These are phyloP conservation scores for Pteronura brasiliensis DNA, from an alignment of 2,113 vertebrate species.

Conservation along the genomic window DNA sequence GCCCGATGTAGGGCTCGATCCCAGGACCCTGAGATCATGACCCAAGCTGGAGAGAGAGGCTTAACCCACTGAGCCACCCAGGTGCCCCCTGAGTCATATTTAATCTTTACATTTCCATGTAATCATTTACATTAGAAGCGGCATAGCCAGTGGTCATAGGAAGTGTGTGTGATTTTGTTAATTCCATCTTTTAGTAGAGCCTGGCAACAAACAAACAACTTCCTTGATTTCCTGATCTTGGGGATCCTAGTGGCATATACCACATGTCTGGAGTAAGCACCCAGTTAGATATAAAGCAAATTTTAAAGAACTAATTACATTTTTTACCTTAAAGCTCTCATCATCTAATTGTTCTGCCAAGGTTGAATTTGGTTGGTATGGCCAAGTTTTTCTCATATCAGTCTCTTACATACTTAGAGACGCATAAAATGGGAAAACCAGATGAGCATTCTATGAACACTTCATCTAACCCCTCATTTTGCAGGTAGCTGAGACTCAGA, in stretches of 20 bases:
- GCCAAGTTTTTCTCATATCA: not conserved
- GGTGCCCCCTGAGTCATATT: not conserved
- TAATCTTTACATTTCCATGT: not conserved
- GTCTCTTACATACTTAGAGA: not conserved
- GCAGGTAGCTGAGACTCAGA: not conserved
- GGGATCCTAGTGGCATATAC: not conserved
- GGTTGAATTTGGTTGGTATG: not conserved
- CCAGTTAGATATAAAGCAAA: not conserved
- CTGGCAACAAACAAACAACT: not conserved
- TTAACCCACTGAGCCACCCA: too few species aligned
- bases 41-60: too few species aligned
- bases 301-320: not conserved
- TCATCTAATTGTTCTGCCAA: not conserved
- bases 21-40: too few species aligned
- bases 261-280: not conserved
- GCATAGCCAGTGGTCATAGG: not conserved
- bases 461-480: not conserved
- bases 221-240: not conserved
- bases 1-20: too few species aligned
- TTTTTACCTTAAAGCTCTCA: not conserved
- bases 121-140: not conserved
- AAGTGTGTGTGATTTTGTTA: not conserved
- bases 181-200: not conserved
- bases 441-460: not conserved
- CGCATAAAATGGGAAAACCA: not conserved